phyloP scores from a whole-genome alignment of 2,113 vertebrate genomes.

The Onychostruthus taczanowskii region DNA sequence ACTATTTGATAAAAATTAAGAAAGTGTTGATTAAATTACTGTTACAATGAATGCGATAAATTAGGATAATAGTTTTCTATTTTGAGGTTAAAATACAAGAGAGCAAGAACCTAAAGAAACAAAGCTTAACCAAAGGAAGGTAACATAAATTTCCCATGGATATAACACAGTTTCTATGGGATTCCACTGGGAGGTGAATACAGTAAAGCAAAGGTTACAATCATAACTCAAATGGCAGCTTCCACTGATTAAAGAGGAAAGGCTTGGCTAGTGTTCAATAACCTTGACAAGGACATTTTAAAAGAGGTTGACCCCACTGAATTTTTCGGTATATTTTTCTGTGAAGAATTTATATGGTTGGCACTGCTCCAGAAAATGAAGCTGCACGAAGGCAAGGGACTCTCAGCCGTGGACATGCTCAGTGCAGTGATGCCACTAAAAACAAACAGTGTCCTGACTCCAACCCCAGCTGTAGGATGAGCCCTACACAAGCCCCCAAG shows the following conservation, averaged over 20 bases:
- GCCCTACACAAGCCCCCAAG: background rate
- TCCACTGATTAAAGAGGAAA: background rate
- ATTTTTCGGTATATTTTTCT: background rate
- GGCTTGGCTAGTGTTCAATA: background rate
- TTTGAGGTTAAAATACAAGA: background rate
- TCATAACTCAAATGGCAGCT: background rate
- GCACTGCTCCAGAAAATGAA: background rate
- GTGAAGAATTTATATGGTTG: background rate
- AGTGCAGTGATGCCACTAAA: background rate
- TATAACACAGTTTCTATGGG: background rate
- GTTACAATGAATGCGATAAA: background rate
- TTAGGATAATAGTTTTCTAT: background rate
- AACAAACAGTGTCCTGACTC: background rate
- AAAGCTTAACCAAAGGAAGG: background rate
- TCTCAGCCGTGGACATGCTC: background rate
- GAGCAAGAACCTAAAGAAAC: background rate
- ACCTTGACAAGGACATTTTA: background rate
- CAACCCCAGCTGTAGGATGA: background rate
- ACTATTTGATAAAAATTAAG: background rate
- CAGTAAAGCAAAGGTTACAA: background rate
- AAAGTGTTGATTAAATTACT: background rate
- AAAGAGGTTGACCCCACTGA: background rate
- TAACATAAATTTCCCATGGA: background rate
- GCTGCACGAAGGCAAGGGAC: rapidly evolving
- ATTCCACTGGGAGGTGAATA: background rate